Evolutionary conservation across 1,140 invertebrate species (phyloP), one percentile per base, ranked within the genome.

Genomic region (Bombus pascuorum): DNA sequence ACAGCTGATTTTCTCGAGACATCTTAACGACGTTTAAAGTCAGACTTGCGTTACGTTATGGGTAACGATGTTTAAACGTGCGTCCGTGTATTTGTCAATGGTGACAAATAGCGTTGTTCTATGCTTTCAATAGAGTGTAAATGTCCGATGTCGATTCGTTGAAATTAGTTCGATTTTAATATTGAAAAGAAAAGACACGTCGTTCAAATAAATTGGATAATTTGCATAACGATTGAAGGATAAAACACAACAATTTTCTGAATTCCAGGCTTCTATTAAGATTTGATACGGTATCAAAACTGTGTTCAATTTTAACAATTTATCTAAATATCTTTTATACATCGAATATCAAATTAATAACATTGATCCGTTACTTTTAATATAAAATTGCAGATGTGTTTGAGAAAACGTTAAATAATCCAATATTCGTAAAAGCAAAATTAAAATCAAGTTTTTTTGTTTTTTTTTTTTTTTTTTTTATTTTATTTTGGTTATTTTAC

Each of bases 1-100:
- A 83, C 81, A 83, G 57, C 81, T 83, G 81, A 76, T 62, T 42
- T 34, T 32, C 47, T 28, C 44, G 47, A 72, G 72, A 39, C 57
- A 32, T 66, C 42, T 83, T 28, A 32, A 66, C 32, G 34, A n/a
- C 37, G 68, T 32, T 74, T 53, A 74, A 47, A 47, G 28, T 37
- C 34, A n/a, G 12, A 4, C 12, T 53, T 12, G 1, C 47, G 6
- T 53, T 53, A 53, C 22, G 28, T 6, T 34, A 42, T 22, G 25
- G 77, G 28, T 37, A 42, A 0, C 18, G 22, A 15, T n/a, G n/a
- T 44, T 65, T n/a, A 13, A 68, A 47, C 57, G 25, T 3, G 13
- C 28, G 28, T 15, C 8, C 34, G 6, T 25, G 32, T 25, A 9
- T 37, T 53, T n/a, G 25, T 39, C 32, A 47, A 68, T 28, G 10